These are phyloP conservation scores for Drosophila ercepeae DNA, from an alignment of 1,140 invertebrate genomes.

Conservation along the genomic window DNA sequence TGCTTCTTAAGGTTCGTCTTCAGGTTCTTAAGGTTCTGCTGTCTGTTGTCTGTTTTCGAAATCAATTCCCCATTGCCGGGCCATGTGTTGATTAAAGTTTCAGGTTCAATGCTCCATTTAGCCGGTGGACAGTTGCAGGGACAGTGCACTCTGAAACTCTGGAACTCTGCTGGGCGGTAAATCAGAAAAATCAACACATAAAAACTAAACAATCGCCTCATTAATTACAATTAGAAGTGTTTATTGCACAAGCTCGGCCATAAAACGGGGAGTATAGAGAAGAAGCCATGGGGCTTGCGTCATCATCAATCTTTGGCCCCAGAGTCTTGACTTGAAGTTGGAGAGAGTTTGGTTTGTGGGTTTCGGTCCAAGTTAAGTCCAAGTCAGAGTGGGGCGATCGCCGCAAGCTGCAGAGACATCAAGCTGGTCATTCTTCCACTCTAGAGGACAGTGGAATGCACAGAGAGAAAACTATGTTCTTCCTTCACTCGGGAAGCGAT, in stretches of 20 bases:
- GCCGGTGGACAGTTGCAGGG: slow-evolving; percentile 38
- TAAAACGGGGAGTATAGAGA: slow-evolving; percentile 47
- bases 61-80: slow-evolving; percentile 5
- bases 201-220: slow-evolving; percentile 82
- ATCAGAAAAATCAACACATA: slow-evolving; percentile 81
- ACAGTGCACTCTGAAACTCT: slow-evolving; percentile 3
- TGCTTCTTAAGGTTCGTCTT: neutral
- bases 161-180: slow-evolving; percentile 41
- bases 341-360: slow-evolving; percentile 20
- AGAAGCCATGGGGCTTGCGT: slow-evolving; percentile 59
- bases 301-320: slow-evolving; percentile 67
- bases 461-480: neutral
- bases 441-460: slow-evolving; percentile 14
- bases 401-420: slow-evolving; percentile 46
- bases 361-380: neutral
- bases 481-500: too few species aligned
- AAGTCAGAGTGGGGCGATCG: slow-evolving; percentile 43
- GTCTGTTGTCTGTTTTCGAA: slow-evolving; percentile 3
- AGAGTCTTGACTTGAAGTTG: neutral
- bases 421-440: slow-evolving; percentile 13
- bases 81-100: slow-evolving; percentile 9
- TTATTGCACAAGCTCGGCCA: slow-evolving; percentile 77
- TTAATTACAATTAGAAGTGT: slow-evolving; percentile 83
- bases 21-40: neutral
- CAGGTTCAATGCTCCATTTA: slow-evolving; percentile 67